These are phyloP conservation scores for Cephalotes varians DNA, from an alignment of 2,888 invertebrate genomes.

Conservation along the genomic window DNA sequence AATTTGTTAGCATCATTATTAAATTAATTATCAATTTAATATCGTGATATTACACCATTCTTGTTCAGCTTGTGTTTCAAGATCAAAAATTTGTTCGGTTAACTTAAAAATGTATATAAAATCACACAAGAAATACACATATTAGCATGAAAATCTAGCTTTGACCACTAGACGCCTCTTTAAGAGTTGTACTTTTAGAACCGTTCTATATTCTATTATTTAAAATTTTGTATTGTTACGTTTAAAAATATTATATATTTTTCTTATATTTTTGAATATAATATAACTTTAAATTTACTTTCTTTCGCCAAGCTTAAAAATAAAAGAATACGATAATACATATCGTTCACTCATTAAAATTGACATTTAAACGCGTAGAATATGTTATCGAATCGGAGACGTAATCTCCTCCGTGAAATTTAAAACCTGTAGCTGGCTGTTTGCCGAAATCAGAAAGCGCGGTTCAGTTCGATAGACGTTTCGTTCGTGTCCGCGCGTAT, in stretches of 20 bases:
- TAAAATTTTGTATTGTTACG: not conserved
- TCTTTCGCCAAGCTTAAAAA: not conserved
- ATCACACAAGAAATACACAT: no score
- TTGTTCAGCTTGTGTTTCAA: no score
- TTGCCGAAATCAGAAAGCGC: constrained; percentile 4
- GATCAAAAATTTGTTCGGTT: no score
- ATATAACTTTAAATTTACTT: not conserved
- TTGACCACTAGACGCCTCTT: no score
- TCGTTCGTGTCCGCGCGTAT: constrained; percentile 50
- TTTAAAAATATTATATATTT: not conserved
- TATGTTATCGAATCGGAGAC: not conserved
- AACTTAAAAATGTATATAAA: no score
- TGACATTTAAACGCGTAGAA: not conserved
- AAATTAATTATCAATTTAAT: no score
- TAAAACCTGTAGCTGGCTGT: not conserved
- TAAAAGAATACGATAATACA: not conserved
- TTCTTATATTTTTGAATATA: not conserved
- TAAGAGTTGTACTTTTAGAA: no score
- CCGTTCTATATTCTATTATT: no score
- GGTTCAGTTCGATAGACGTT: not conserved
- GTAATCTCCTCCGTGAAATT: not conserved
- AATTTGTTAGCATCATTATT: no score
- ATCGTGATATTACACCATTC: no score
- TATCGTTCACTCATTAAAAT: not conserved
- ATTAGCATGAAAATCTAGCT: no score